phyloP scores from a whole-genome alignment of 2,888 invertebrate species.

The Pogonocherus hispidulus region DNA sequence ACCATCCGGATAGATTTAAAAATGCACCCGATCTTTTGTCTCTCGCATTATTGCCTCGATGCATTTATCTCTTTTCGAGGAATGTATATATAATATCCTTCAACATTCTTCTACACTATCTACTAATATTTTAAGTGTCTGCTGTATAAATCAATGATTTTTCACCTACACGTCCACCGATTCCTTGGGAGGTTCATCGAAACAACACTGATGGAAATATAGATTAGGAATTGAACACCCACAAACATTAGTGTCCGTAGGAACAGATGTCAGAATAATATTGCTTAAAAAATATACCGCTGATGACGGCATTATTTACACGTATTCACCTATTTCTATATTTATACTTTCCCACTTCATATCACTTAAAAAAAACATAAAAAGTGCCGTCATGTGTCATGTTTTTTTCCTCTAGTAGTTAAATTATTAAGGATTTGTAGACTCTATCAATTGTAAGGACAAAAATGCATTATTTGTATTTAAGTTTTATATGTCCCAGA shows the following conservation, averaged over 20 bases:
- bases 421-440: no score
- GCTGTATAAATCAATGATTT: constrained; percentile 24
- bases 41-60: constrained; percentile 41
- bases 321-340: no score
- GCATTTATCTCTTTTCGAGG: constrained; percentile 40
- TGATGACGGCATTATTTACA: no score
- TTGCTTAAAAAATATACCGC: no score
- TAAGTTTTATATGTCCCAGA: no score
- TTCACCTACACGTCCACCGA: constrained; percentile 10
- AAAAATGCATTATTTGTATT: no score
- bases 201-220: neutral
- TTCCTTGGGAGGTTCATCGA: neutral
- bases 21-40: constrained; percentile 53
- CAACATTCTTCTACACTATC: constrained; percentile 35
- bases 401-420: no score
- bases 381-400: no score
- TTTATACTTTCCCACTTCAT: no score
- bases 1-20: constrained; percentile 47
- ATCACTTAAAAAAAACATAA: no score
- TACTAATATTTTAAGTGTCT: constrained; percentile 26
- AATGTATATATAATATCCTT: constrained; percentile 39
- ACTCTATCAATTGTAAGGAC: no score
- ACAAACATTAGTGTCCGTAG: neutral
- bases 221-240: neutral
- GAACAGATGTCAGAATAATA: no score